These are phyloP conservation scores for Pungitius pungitius DNA, from an alignment of 2,113 vertebrate species.

Conservation along the genomic window DNA sequence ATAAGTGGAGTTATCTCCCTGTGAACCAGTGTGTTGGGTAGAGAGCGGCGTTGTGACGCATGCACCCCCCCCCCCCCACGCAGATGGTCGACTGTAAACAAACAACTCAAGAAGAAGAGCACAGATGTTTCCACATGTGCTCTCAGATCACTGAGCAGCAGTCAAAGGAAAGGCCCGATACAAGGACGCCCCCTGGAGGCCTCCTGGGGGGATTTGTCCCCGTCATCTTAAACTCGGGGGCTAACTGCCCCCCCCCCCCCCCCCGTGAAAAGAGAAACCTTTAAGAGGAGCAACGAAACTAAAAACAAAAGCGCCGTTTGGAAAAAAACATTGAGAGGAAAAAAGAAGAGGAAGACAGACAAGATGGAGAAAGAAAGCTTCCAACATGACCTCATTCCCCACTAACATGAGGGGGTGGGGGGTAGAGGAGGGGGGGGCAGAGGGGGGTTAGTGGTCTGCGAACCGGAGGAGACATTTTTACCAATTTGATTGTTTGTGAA, in stretches of 20 bases:
- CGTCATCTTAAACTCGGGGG: constrained; percentile 73
- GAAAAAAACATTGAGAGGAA: background rate
- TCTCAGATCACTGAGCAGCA: constrained; percentile 46
- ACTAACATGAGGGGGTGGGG: constrained; percentile 69
- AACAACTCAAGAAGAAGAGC: constrained; percentile 30
- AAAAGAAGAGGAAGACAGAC: constrained; percentile 39
- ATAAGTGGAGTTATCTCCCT: too few relatives aligned
- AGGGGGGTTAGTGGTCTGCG: constrained; percentile 86
- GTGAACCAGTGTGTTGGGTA: too few relatives aligned
- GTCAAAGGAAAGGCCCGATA: constrained; percentile 62
- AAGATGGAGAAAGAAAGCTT: constrained; percentile 42
- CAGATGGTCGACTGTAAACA: constrained; percentile 12
- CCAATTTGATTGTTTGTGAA: constrained; percentile 99
- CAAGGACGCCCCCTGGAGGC: constrained; percentile 60
- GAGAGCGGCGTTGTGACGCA: too few relatives aligned
- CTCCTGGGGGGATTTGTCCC: constrained; percentile 57
- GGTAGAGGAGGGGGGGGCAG: background rate
- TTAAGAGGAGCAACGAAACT: constrained; percentile 53
- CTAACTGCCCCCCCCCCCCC: too few relatives aligned
- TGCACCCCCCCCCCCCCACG: too few relatives aligned
- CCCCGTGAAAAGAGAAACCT: constrained; percentile 57
- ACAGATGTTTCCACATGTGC: constrained; percentile 56
- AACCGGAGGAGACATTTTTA: constrained; percentile 96
- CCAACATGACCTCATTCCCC: constrained; percentile 72
- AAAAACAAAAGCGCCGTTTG: too few relatives aligned